A percentile compares a stretch with the other conserved stretches of the same genome.
Evolutionary conservation across 2,797 vertebrate species (phyloP).

Genomic region (Sarcoramphus papa): DNA sequence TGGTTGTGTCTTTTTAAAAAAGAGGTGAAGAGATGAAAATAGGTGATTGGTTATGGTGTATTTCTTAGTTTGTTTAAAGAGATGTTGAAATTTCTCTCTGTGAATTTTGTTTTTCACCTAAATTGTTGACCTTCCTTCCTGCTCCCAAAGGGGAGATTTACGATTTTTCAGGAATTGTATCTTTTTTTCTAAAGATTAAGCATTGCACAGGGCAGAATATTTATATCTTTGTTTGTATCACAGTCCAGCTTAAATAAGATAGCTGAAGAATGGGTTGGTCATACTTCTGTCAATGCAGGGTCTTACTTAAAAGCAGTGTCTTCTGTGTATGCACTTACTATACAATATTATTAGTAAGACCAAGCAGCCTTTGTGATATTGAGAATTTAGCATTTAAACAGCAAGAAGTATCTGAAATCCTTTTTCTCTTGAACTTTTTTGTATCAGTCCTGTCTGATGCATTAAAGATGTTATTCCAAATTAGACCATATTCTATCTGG

Average conservation of each 20-base stretch:
- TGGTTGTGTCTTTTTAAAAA: background rate
- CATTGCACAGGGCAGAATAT: background rate
- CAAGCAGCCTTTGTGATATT: background rate
- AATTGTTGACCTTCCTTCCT: background rate
- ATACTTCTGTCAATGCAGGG: background rate
- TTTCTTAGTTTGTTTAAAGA: background rate
- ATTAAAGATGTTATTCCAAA: slow-evolving; percentile 19
- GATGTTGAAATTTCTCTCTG: background rate
- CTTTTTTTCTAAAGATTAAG: background rate
- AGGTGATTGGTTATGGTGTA: background rate
- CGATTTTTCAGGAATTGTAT: background rate
- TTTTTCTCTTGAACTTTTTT: background rate
- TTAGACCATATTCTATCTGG: background rate
- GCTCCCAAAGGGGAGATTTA: background rate
- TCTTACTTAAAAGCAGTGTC: background rate
- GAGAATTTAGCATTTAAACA: background rate
- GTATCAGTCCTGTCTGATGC: background rate
- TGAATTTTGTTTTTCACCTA: background rate
- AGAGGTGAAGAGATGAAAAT: background rate
- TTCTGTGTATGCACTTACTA: background rate
- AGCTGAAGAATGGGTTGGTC: background rate
- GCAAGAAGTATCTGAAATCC: background rate
- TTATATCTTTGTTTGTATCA: background rate
- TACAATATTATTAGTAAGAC: background rate
- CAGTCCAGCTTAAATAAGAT: background rate